Conservation (phyloP, 1,140 invertebrate genomes). For the Ostrea edulis region DNA sequence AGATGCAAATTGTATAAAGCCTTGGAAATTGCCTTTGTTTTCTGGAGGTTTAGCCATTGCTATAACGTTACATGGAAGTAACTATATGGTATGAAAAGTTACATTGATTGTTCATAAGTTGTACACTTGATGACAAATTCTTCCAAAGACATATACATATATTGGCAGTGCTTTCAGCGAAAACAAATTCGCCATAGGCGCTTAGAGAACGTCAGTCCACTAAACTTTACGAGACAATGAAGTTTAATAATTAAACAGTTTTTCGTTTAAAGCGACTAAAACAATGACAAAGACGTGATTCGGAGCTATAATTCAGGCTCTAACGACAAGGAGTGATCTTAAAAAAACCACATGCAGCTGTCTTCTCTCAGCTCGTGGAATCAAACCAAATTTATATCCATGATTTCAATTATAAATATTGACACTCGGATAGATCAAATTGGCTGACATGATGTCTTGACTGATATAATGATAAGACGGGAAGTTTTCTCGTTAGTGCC, state of each 20-base stretch:
- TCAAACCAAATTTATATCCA: conserved; percentile 37
- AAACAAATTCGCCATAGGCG: not conserved
- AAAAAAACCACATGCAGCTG: not conserved
- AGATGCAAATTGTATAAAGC: not conserved
- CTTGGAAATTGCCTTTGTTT: not conserved
- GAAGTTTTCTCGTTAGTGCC: conserved; percentile 4
- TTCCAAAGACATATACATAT: not conserved
- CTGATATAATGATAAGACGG: conserved; percentile 29
- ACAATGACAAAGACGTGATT: not conserved
- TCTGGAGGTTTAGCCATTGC: not conserved
- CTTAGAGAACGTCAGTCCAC: not conserved
- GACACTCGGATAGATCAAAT: conserved; percentile 7
- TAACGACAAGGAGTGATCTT: not conserved
- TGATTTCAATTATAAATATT: conserved; percentile 36
- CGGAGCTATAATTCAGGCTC: not conserved
- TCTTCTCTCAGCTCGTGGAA: not conserved
- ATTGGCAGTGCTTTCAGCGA: not conserved
- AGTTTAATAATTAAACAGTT: not conserved
- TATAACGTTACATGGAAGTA: not conserved
- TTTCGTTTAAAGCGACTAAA: conserved; percentile 9
- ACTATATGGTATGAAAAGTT: not conserved
- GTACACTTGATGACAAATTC: not conserved
- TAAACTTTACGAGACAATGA: not conserved
- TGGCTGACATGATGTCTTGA: not conserved
- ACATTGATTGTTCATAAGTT: not conserved